Evolutionary conservation across 2,113 vertebrate genomes (phyloP).

Genomic region (Coracopsis vasa): DNA sequence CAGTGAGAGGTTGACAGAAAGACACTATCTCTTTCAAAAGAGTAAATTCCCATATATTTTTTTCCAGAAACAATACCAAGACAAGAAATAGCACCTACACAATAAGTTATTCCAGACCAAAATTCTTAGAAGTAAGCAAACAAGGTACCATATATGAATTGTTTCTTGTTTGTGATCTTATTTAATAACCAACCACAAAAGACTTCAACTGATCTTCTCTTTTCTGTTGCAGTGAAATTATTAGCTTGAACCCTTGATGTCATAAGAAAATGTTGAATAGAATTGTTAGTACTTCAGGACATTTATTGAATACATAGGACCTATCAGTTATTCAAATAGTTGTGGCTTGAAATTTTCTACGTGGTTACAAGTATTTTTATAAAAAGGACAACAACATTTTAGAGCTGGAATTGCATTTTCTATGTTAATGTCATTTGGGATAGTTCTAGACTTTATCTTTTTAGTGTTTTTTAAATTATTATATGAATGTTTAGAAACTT

Average conservation of each 20-base stretch:
- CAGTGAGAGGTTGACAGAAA: background rate
- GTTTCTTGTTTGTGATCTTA: background rate
- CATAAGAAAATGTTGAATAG: background rate
- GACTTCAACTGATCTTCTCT: background rate
- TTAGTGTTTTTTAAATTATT: background rate
- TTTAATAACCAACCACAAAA: background rate
- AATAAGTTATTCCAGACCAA: background rate
- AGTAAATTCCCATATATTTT: background rate
- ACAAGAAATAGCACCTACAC: background rate
- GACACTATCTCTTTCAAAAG: background rate
- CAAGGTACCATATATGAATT: background rate
- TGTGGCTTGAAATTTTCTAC: background rate
- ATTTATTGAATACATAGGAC: background rate
- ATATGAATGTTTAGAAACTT: background rate
- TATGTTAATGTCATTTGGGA: background rate
- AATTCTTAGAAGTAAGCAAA: background rate
- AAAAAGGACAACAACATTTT: background rate
- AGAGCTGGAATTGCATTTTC: background rate
- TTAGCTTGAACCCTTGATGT: background rate
- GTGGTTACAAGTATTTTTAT: background rate
- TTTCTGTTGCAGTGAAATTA: background rate
- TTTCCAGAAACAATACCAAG: background rate
- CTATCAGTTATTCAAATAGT: background rate
- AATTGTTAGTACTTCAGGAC: background rate
- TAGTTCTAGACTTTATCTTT: background rate